phyloP scores from a whole-genome alignment of 2,888 invertebrate species.

The Cylloceria caligata region DNA sequence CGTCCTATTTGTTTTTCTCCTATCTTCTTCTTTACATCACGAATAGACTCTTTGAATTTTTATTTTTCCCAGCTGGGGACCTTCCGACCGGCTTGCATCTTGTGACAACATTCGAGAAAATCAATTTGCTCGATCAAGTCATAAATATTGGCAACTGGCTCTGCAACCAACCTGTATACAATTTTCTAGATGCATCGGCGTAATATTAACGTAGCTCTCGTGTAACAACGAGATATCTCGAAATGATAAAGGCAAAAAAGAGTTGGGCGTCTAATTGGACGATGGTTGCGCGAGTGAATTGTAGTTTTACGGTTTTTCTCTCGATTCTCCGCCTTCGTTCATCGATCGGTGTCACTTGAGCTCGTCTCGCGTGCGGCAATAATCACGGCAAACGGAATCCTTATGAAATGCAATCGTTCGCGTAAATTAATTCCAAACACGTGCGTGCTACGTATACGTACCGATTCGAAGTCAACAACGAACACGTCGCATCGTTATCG shows the following conservation, averaged over 20 bases:
- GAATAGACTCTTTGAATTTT: slow-evolving; percentile 9
- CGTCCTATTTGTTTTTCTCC: neutral
- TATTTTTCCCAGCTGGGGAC: slow-evolving; percentile 5
- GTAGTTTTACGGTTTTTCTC: slow-evolving; percentile 26
- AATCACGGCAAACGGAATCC: slow-evolving; percentile 24
- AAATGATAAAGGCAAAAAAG: slow-evolving; percentile 34
- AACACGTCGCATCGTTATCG: slow-evolving; percentile 23
- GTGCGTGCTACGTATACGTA: slow-evolving; percentile 10
- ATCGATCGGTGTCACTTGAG: slow-evolving; percentile 34
- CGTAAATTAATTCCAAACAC: slow-evolving; percentile 56
- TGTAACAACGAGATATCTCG: slow-evolving; percentile 34
- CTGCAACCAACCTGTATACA: neutral
- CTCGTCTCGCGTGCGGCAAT: slow-evolving; percentile 46
- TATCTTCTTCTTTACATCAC: neutral
- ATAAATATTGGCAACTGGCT: slow-evolving; percentile 22
- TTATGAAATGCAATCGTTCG: slow-evolving; percentile 47
- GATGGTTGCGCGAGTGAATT: slow-evolving; percentile 42
- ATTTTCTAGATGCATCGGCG: neutral
- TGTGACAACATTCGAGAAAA: slow-evolving; percentile 41
- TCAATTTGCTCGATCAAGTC: slow-evolving; percentile 53
- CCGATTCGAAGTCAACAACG: neutral
- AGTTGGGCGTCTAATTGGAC: slow-evolving; percentile 58
- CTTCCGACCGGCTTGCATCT: neutral
- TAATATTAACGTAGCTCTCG: slow-evolving; percentile 25
- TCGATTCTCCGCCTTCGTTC: slow-evolving; percentile 15